phyloP scores from a whole-genome alignment of 2,888 invertebrate species.

The Amblyteles armatorius region DNA sequence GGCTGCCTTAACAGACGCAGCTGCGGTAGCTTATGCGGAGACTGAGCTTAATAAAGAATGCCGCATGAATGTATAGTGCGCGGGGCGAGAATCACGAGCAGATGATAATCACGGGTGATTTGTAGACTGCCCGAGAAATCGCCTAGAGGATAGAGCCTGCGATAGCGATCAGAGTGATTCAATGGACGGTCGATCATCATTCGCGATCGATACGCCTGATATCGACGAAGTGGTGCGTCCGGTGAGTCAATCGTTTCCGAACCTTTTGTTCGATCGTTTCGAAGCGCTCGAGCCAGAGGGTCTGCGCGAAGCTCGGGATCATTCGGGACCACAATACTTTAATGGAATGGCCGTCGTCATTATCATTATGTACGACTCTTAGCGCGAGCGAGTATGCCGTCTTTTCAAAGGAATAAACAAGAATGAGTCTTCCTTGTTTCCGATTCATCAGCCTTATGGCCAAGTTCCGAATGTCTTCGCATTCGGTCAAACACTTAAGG shows the following conservation, averaged over 20 bases:
- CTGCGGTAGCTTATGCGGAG: slow-evolving; percentile 43
- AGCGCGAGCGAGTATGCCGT: slow-evolving; percentile 2
- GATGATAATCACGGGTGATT: slow-evolving; percentile 62
- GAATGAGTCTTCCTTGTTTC: neutral
- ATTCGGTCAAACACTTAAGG: neutral
- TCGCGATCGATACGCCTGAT: slow-evolving; percentile 60
- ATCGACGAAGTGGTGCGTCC: slow-evolving; percentile 37
- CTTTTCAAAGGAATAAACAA: neutral
- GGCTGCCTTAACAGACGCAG: slow-evolving; percentile 29
- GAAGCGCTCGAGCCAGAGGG: slow-evolving; percentile 51
- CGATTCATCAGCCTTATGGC: neutral
- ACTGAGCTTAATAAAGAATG: slow-evolving; percentile 41
- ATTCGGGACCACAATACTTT: slow-evolving; percentile 44
- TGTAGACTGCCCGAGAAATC: slow-evolving; percentile 49
- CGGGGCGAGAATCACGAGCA: slow-evolving; percentile 49
- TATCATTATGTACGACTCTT: slow-evolving; percentile 56
- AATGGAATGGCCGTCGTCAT: slow-evolving; percentile 54
- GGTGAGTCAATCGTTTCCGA: slow-evolving; percentile 59
- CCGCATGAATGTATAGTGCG: slow-evolving; percentile 47
- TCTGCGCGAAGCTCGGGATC: slow-evolving; percentile 45
- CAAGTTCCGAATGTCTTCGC: no score
- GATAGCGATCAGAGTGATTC: slow-evolving; percentile 60
- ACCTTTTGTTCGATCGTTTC: slow-evolving; percentile 60
- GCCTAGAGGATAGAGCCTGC: slow-evolving; percentile 36
- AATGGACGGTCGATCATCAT: slow-evolving; percentile 63